Evolutionary conservation across 1,140 invertebrate species (phyloP).

Genomic region (Gerris buenoi): DNA sequence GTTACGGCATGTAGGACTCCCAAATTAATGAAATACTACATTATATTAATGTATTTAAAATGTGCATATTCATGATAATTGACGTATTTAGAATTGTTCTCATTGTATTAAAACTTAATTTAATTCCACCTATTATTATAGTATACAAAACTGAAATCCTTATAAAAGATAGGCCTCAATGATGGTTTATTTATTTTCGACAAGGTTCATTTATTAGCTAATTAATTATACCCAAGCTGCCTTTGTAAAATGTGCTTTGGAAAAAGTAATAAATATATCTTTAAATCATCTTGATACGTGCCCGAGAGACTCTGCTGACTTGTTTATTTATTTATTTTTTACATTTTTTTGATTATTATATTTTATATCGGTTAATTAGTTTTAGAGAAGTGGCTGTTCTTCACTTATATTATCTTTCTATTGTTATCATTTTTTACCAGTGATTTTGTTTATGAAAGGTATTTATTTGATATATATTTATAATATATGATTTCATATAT

Average conservation of each 20-base stretch:
- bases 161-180: background rate
- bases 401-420: background rate
- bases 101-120: background rate
- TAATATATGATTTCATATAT: background rate
- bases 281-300: background rate
- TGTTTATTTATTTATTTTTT: background rate
- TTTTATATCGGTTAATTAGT: background rate
- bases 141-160: background rate
- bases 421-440: background rate
- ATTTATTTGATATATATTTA: background rate
- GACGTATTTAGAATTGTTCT: background rate
- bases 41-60: constrained; percentile 6
- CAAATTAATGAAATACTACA: background rate
- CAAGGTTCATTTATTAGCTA: background rate
- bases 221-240: background rate
- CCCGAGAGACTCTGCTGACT: background rate
- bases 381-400: background rate
- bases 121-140: background rate
- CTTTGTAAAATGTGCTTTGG: background rate
- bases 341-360: too few species aligned
- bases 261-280: background rate
- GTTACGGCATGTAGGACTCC: constrained; percentile 44
- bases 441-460: background rate
- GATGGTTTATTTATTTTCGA: background rate
- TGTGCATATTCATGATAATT: constrained; percentile 4